These are phyloP conservation scores for Andrena cerasifolii DNA, from an alignment of 1,140 invertebrate genomes.

Conservation along the genomic window DNA sequence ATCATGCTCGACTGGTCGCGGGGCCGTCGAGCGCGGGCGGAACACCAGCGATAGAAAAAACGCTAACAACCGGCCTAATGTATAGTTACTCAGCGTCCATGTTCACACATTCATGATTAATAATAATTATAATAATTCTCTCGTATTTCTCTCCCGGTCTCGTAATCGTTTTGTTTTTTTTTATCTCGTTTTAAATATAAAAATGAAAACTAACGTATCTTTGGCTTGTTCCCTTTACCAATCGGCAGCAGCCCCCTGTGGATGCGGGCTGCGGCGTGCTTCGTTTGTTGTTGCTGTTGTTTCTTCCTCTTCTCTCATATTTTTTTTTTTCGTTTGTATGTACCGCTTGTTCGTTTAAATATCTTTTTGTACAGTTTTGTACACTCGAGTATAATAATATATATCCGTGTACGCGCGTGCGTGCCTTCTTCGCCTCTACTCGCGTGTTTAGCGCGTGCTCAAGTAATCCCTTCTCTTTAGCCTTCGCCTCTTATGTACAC, in stretches of 20 bases:
- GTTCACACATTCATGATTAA: slow-evolving; percentile 64
- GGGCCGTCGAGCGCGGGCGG: slow-evolving; percentile 13
- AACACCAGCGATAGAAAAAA: slow-evolving; percentile 66
- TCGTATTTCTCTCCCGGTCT: slow-evolving; percentile 64
- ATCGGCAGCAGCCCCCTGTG: slow-evolving; percentile 73
- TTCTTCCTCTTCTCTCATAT: slow-evolving; percentile 59
- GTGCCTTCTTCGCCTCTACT: slow-evolving; percentile 65
- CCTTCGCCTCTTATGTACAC: slow-evolving; percentile 21
- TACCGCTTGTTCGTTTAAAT: slow-evolving; percentile 64
- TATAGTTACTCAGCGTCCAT: slow-evolving; percentile 62
- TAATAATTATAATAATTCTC: slow-evolving; percentile 73
- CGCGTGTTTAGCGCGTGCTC: slow-evolving; percentile 45
- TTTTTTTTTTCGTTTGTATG: slow-evolving; percentile 72
- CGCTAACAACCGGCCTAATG: slow-evolving; percentile 70
- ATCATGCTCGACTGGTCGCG: background rate
- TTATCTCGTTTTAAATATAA: slow-evolving; percentile 80
- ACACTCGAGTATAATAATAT: slow-evolving; percentile 69
- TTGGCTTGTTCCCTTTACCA: slow-evolving; percentile 84
- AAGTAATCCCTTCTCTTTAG: slow-evolving; percentile 11
- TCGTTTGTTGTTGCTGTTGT: slow-evolving; percentile 70
- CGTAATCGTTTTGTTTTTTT: slow-evolving; percentile 67
- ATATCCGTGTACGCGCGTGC: slow-evolving; percentile 65
- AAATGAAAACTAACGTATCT: slow-evolving; percentile 83
- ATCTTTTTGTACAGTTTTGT: slow-evolving; percentile 78
- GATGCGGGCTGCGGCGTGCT: slow-evolving; percentile 71